These are phyloP conservation scores for Dromius quadrimaculatus DNA, from an alignment of 2,888 invertebrate species.

Conservation along the genomic window DNA sequence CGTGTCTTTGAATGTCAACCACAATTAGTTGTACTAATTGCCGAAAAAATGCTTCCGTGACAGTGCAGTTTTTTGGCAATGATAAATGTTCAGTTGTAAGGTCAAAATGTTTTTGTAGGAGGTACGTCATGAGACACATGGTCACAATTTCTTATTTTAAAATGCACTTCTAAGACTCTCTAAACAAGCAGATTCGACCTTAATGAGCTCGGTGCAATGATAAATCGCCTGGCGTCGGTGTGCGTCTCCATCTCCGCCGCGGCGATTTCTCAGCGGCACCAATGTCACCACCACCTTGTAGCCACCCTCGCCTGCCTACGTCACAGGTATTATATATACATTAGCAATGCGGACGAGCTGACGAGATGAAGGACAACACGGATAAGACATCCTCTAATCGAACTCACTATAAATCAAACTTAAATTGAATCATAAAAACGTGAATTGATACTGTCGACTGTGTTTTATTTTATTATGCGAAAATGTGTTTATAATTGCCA, in stretches of 20 bases:
- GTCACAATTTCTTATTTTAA: too few relatives aligned
- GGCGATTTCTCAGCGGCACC: conserved; percentile 60
- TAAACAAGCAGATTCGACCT: conserved; percentile 65
- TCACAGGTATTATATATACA: conserved; percentile 46
- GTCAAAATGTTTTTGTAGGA: too few relatives aligned
- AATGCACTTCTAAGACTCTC: too few relatives aligned
- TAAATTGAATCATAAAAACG: conserved; percentile 26
- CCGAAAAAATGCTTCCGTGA: conserved; percentile 9
- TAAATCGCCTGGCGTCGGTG: conserved; percentile 66
- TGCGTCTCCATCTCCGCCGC: conserved; percentile 66
- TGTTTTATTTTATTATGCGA: conserved; percentile 45
- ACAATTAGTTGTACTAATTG: conserved; percentile 21
- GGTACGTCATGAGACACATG: too few relatives aligned
- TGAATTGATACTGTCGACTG: background rate
- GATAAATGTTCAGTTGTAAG: too few relatives aligned
- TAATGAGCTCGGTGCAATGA: conserved; percentile 68
- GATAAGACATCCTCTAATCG: conserved; percentile 42
- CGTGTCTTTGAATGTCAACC: background rate
- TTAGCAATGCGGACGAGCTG: conserved; percentile 41
- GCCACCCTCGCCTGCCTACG: conserved; percentile 6
- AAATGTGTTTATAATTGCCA: conserved; percentile 50
- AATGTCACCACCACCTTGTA: background rate
- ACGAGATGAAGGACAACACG: conserved; percentile 45
- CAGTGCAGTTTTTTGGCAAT: conserved; percentile 8
- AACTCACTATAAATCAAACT: conserved; percentile 46